These are phyloP conservation scores for Eonycteris spelaea DNA, from an alignment of 2,113 vertebrate genomes.

Conservation along the genomic window DNA sequence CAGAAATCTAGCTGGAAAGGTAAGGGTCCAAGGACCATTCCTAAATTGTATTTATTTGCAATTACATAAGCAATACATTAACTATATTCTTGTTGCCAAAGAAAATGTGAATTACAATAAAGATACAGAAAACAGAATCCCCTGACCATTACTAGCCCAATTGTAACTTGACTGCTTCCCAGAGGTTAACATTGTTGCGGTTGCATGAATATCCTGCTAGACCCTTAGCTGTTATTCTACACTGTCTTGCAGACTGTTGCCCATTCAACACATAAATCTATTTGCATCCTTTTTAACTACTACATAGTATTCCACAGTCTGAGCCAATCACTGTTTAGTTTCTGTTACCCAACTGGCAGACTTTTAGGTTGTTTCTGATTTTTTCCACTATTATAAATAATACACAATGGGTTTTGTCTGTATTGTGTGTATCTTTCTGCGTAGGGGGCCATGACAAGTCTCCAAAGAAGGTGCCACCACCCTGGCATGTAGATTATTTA, in stretches of 20 bases:
- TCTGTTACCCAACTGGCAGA: not conserved
- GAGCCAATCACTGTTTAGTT: not conserved
- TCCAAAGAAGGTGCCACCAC: too few species aligned
- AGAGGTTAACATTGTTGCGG: not conserved
- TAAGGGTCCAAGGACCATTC: not conserved
- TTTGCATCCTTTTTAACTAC: not conserved
- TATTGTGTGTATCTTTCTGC: not conserved
- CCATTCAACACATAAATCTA: not conserved
- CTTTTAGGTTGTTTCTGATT: not conserved
- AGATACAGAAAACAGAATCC: not conserved
- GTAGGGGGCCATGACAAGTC: too few species aligned
- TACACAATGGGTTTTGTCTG: fast-evolving
- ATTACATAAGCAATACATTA: not conserved
- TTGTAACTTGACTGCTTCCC: not conserved
- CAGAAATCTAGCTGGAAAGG: not conserved
- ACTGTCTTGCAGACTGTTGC: not conserved
- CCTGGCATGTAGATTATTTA: not conserved
- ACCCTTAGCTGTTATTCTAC: not conserved
- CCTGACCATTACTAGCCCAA: not conserved
- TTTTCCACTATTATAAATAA: not conserved
- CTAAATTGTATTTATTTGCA: not conserved
- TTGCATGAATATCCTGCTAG: not conserved
- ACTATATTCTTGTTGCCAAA: not conserved
- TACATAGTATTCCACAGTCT: not conserved
- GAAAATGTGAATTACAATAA: not conserved